Evolutionary conservation across 2,888 invertebrate species (phyloP), one percentile per base, ranked within the genome.

Genomic region (Corbicula japonica): DNA sequence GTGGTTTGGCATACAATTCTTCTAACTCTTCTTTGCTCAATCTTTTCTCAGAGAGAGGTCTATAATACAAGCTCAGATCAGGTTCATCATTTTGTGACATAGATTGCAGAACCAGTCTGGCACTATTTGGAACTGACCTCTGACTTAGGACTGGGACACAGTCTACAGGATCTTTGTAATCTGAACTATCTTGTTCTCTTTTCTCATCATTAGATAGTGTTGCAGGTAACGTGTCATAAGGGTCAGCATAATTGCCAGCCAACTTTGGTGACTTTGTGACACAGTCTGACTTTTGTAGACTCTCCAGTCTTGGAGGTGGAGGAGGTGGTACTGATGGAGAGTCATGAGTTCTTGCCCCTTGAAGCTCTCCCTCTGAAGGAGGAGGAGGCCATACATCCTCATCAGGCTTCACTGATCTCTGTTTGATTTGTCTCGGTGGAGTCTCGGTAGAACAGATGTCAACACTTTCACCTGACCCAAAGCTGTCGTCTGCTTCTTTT

Each of bases 241-340:
- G 83, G 50, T 83, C 83, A 28, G 80, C 48, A 70, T 83, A 83
- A 44, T 69, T 72, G 23, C 60, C 63, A 21, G 77, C 52, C 1
- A 77, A 35, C n/a, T 68, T 46, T 21, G 75, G 69, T 30, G 66
- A 56, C 15, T 46, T 56, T 10, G 66, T 34, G 21, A n/a, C 52
- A 38, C 34, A 6, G 34, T 70, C 38, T 15, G 46, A 60, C 18
- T 48, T 66, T 5, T 61, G 58, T 10, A 83, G 65, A 70, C 77
- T 75, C 18, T 69, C 83, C 21, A 66, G 30, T 48, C 83, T 66
- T 26, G 80, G 77, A 44, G 83, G 83, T 34, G 83, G 83, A 8
- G 82, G 82, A 23, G 83, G 83, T 15, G 83, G 83, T 0, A 80
- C 72, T 34, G 69, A 75, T 0, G 83, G 83, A n/a, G 83, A 83